phyloP scores from a whole-genome alignment of 2,797 vertebrate genomes.

The Pogoniulus pusillus region DNA sequence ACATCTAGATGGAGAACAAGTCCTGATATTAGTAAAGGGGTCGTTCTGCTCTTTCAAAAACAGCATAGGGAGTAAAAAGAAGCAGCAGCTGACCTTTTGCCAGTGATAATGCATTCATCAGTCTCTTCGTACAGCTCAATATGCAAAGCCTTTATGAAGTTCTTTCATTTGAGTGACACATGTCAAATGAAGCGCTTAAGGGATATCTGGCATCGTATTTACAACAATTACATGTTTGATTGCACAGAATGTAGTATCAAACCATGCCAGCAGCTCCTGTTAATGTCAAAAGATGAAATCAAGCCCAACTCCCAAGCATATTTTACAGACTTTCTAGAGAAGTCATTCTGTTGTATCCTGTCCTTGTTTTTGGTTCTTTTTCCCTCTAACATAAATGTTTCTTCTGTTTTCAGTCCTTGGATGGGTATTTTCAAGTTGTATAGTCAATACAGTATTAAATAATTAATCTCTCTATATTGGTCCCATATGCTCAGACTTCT shows the following conservation, averaged over 20 bases:
- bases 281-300: conserved; percentile 20
- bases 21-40: background rate
- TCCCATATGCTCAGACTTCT: background rate
- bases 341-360: background rate
- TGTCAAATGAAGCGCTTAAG: conserved; percentile 36
- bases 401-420: background rate
- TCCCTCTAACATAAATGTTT: background rate
- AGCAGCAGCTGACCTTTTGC: conserved; percentile 14
- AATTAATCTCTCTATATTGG: background rate
- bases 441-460: background rate
- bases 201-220: background rate
- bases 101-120: conserved; percentile 31
- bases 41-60: background rate
- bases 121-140: background rate
- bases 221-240: conserved; percentile 39
- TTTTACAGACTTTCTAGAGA: background rate
- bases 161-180: background rate
- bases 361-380: background rate
- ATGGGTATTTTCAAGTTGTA: background rate
- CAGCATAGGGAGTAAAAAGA: background rate
- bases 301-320: background rate
- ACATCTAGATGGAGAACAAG: background rate
- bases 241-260: background rate
- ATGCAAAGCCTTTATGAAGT: background rate
- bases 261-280: background rate